These are phyloP conservation scores for Syndactyla subalaris DNA, from an alignment of 2,797 vertebrate species.

Conservation along the genomic window DNA sequence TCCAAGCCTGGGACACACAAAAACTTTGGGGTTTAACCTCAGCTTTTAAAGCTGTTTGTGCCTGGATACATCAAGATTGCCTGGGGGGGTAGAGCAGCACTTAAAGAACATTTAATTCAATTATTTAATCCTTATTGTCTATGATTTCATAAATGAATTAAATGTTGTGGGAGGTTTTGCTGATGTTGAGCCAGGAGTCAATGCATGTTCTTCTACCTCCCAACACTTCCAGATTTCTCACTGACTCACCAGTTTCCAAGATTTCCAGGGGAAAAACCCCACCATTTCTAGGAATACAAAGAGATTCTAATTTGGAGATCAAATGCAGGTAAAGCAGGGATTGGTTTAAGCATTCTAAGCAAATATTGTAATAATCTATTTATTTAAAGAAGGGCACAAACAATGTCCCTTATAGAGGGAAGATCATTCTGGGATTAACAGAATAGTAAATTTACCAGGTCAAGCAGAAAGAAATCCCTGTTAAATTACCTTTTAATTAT, in stretches of 20 bases:
- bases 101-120: background rate
- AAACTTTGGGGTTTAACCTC: background rate
- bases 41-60: background rate
- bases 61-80: fast-evolving
- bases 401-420: fast-evolving
- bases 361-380: background rate
- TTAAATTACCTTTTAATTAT: background rate
- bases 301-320: background rate
- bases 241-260: background rate
- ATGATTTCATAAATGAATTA: background rate
- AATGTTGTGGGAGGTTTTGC: no score
- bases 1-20: background rate
- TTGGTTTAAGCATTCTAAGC: background rate
- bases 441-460: fast-evolving
- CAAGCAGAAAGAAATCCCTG: background rate
- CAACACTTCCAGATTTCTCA: background rate
- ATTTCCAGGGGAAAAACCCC: background rate
- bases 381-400: background rate
- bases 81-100: background rate
- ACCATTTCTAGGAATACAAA: background rate
- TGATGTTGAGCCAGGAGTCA: background rate
- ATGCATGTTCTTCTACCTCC: background rate
- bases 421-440: background rate
- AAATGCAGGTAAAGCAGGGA: background rate
- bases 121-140: background rate